A percentile compares a stretch with the other conserved stretches of the same genome.
Conservation (phyloP, 1,140 invertebrate species). For the Bombus polaris region DNA sequence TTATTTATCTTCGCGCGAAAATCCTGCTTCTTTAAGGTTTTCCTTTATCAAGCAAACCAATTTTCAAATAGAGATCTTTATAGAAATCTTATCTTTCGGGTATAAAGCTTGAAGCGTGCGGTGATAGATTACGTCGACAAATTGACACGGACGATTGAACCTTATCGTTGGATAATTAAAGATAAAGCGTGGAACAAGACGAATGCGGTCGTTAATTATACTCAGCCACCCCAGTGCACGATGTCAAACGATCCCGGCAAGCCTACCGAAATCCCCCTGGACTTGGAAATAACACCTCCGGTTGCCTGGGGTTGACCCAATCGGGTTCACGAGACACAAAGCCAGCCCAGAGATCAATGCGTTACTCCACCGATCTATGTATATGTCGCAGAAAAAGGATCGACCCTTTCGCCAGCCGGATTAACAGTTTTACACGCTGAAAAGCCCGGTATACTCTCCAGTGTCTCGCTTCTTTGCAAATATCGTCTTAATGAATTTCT, state of each 20-base stretch:
- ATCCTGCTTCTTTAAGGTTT: too few relatives aligned
- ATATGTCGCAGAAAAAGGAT: constrained; percentile 19
- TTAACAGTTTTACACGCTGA: constrained; percentile 24
- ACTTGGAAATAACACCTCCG: constrained; percentile 54
- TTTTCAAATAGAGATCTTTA: too few relatives aligned
- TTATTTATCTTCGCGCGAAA: too few relatives aligned
- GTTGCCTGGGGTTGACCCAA: constrained; percentile 44
- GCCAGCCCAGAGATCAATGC: constrained; percentile 52
- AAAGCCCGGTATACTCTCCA: too few relatives aligned
- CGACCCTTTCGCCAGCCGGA: constrained; percentile 16
- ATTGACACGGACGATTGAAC: constrained; percentile 32
- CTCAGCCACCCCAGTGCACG: background rate
- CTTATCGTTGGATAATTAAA: constrained; percentile 50
- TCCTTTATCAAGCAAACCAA: too few relatives aligned
- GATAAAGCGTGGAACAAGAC: constrained; percentile 33
- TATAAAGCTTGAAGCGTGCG: too few relatives aligned
- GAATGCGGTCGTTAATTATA: constrained; percentile 50
- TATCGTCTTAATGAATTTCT: constrained; percentile 7
- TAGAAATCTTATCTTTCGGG: too few relatives aligned
- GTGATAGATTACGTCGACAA: background rate
- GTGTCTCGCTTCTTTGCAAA: background rate
- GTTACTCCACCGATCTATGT: background rate
- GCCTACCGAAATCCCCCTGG: constrained; percentile 49
- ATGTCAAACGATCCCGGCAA: constrained; percentile 49
- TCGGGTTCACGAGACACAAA: constrained; percentile 51